Evolutionary conservation across 2,797 vertebrate species (phyloP), one percentile per base, ranked within the genome.

Genomic region (Lagocephalus sceleratus): DNA sequence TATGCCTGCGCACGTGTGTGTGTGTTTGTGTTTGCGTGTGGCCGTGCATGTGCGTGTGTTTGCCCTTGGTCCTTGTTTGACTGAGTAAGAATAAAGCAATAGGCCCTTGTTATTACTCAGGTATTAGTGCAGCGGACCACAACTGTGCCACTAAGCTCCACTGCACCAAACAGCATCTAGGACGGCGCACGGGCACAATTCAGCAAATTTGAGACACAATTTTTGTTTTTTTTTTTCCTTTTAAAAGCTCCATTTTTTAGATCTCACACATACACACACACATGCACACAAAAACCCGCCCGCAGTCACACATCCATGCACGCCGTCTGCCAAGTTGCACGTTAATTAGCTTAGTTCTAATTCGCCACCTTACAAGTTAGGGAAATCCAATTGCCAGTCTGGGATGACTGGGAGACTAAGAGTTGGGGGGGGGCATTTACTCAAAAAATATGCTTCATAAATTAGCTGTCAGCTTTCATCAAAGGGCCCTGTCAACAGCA

Each of bases 391-490:
- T 88, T 87, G 85, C 73, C 65, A 67, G 60, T 74, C 47, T 49
- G 68, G 63, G 76, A 82, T 75, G 75, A 75, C 72, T 67, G 71
- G 72, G 52, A 66, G 82, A 64, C 73, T 61, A 71, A 69, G 53
- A 69, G 46, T 56, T 21, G 76, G 47, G 75, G 85, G 85, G 85
- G 86, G 82, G 79, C 23, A 81, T 85, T 85, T 88, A 75, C 75
- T 64, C 76, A 47, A 84, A 29, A 90, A 91, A 89, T 89, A 88
- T 89, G 87, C 78, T 89, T 82, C 63, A 80, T 84, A 85, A 91
- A 92, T 89, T 84, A 88, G 83, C 86, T 90, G 85, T 86, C 87
- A 89, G 73, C 68, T 87, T 89, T 89, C 79, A 90, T 90, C 79
- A 86, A 83, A 86, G 85, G 69, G 82, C 69, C 51, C 71, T 63